Conservation (phyloP, 2,797 vertebrate species). For the Syncerus caffer region DNA sequence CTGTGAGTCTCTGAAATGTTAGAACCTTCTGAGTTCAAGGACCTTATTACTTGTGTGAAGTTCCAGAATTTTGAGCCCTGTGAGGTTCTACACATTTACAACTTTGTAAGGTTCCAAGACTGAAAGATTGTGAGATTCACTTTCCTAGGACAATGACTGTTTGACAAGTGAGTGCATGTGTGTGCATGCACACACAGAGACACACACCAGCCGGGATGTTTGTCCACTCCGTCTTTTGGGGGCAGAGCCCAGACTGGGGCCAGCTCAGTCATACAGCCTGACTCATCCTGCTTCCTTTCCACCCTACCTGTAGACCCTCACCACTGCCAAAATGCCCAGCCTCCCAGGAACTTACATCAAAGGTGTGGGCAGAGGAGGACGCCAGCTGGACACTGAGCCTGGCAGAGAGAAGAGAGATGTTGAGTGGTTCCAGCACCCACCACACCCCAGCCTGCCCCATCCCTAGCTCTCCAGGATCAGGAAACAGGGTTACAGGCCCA, state of each 20-base stretch:
- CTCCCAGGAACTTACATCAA: conserved; percentile 75
- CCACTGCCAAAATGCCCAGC: background rate
- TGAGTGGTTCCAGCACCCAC: background rate
- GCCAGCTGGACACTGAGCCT: conserved; percentile 70
- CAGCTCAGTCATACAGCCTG: background rate
- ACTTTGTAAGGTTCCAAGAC: background rate
- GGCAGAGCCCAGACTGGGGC: background rate
- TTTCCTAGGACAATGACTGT: background rate
- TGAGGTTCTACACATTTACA: background rate
- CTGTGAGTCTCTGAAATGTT: background rate
- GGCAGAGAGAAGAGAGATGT: conserved; percentile 19
- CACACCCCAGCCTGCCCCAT: background rate
- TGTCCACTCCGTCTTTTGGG: background rate
- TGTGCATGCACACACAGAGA: background rate
- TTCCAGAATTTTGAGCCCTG: background rate
- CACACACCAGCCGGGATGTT: rapidly evolving
- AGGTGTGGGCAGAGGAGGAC: background rate
- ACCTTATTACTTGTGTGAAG: background rate
- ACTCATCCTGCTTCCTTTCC: background rate
- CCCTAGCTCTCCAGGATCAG: background rate
- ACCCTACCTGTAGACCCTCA: background rate
- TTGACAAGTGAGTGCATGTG: background rate
- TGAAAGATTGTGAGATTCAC: background rate
- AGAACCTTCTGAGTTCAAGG: background rate
- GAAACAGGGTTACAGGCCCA: background rate